These are phyloP conservation scores for Andrena bicolor DNA, from an alignment of 2,888 invertebrate species.

Conservation along the genomic window DNA sequence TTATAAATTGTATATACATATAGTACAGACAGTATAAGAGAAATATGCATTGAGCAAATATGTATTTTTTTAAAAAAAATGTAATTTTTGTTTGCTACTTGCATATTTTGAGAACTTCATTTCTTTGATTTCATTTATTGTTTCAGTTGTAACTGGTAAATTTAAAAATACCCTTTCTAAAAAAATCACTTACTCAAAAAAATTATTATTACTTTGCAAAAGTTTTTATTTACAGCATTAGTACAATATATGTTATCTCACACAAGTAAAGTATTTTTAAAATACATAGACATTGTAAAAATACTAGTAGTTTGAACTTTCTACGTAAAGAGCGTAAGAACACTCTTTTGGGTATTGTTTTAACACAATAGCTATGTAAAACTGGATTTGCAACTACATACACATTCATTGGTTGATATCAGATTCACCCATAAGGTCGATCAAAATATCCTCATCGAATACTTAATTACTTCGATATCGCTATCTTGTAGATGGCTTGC, in stretches of 20 bases:
- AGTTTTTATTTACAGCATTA: too few species aligned
- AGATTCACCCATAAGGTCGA: slow-evolving; percentile 63
- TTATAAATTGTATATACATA: too few species aligned
- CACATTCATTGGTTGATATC: slow-evolving; percentile 20
- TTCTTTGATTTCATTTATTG: neutral
- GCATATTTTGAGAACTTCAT: neutral
- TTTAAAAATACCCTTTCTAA: neutral
- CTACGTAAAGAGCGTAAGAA: too few species aligned
- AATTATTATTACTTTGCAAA: too few species aligned
- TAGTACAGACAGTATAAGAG: too few species aligned
- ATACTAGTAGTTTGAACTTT: too few species aligned
- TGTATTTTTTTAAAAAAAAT: neutral
- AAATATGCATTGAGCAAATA: neutral
- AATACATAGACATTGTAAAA: too few species aligned
- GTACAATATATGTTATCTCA: too few species aligned
- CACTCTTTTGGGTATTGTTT: neutral
- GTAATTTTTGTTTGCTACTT: neutral
- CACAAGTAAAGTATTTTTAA: too few species aligned
- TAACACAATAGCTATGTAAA: neutral
- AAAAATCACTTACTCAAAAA: neutral
- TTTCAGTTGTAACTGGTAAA: neutral
- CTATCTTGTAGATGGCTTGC: slow-evolving; percentile 75
- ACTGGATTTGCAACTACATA: slow-evolving; percentile 6
- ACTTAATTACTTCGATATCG: slow-evolving; percentile 78
- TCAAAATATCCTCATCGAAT: slow-evolving; percentile 77